phyloP scores from a whole-genome alignment of 2,113 vertebrate species.

The Mormyrus iriodes region DNA sequence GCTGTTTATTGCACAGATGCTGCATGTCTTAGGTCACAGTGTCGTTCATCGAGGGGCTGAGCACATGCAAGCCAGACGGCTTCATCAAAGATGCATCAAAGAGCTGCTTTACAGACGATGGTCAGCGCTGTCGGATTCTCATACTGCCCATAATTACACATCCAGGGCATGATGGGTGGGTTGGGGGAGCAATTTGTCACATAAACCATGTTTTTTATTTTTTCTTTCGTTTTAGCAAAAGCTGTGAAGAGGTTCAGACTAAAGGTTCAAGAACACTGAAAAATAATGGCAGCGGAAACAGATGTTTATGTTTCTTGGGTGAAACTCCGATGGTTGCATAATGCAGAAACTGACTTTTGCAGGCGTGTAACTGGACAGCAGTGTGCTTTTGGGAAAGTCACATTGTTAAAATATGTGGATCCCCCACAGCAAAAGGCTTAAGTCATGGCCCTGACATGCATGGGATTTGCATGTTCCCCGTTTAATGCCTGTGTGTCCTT shows the following conservation, averaged over 20 bases:
- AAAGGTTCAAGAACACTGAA: not conserved
- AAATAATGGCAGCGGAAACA: not conserved
- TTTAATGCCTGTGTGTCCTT: not conserved
- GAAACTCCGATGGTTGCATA: not conserved
- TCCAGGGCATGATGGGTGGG: not conserved
- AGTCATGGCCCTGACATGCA: not conserved
- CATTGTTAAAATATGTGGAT: not conserved
- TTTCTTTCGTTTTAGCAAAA: not conserved
- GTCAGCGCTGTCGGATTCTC: not conserved
- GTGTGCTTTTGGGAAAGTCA: not conserved
- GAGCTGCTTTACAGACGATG: not conserved
- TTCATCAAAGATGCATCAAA: constrained; percentile 1
- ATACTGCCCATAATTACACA: not conserved
- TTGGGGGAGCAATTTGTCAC: not conserved
- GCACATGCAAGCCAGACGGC: not conserved
- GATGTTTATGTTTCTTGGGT: not conserved
- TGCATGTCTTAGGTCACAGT: not conserved
- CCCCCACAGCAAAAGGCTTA: not conserved
- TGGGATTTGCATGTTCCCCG: not conserved
- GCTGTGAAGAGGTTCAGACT: not conserved
- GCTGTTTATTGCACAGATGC: not conserved
- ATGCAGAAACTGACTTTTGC: not conserved
- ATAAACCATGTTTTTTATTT: not conserved
- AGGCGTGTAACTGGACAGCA: not conserved
- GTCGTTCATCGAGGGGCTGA: not conserved